Evolutionary conservation across 2,888 invertebrate genomes (phyloP).

Genomic region (Drosophila borealis): DNA sequence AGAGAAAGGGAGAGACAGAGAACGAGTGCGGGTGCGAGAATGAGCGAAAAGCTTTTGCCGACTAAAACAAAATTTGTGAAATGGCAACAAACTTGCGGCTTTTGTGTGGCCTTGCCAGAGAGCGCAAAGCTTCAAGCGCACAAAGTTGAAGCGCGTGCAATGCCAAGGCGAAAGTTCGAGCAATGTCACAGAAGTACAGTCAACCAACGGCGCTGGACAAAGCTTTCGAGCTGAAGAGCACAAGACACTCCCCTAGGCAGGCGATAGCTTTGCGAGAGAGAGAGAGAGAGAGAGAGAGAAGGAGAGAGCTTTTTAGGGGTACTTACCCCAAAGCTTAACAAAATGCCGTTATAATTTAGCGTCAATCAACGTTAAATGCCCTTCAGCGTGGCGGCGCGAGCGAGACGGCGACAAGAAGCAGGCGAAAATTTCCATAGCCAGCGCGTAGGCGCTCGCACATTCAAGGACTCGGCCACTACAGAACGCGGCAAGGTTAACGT

Average conservation of each 20-base stretch:
- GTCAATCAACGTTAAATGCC: slow-evolving; percentile 61
- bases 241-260: slow-evolving; percentile 42
- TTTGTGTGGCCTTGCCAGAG: slow-evolving; percentile 51
- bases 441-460: slow-evolving; percentile 50
- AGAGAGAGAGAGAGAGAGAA: slow-evolving; percentile 4
- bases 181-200: slow-evolving; percentile 76
- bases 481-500: slow-evolving; percentile 59
- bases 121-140: slow-evolving; percentile 26
- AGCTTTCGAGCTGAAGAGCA: slow-evolving; percentile 19
- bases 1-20: background rate
- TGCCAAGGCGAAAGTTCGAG: slow-evolving; percentile 75
- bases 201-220: slow-evolving; percentile 54
- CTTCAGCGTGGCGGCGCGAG: slow-evolving; percentile 28
- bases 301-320: slow-evolving; percentile 29
- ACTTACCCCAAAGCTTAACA: slow-evolving; percentile 23
- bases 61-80: slow-evolving; percentile 2
- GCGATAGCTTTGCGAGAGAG: slow-evolving; percentile 13
- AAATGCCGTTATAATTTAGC: slow-evolving; percentile 60
- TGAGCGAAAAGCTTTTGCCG: slow-evolving; percentile 7
- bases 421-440: slow-evolving; percentile 56
- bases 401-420: slow-evolving; percentile 24
- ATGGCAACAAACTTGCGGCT: slow-evolving; percentile 37
- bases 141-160: slow-evolving; percentile 75
- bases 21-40: background rate
- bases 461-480: slow-evolving; percentile 66